Base-by-base conservation (phyloP, 2,888 invertebrate species). In the Pandemis corylana region DNA sequence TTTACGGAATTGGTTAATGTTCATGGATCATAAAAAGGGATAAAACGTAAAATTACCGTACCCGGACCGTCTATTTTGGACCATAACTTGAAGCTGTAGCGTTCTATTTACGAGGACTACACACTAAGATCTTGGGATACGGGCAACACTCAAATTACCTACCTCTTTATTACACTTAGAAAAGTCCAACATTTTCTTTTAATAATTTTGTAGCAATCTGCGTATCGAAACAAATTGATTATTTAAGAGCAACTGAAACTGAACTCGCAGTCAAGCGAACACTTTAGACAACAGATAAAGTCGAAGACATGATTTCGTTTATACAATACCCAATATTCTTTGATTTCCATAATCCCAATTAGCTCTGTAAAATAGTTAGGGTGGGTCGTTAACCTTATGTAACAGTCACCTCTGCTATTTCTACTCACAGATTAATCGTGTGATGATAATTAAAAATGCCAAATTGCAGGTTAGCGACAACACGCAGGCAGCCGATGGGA, bases 391-490 rank as follows among this genome's bases (percentile, higher is more conserved):
- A 56, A 15, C 28, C 28, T 59, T 28, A 28, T 10, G 5, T 12
- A 59, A 2, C 4, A 20, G n/a, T 49, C 49, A 49, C 49, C 53
- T 5, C 5, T 53, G 53, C 65, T 36, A 68, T 4, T 15, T 51
- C 56, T 5, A 61, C 44, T n/a, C 56, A 20, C 51, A 66, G 67
- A 68, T 69, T 76, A 56, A 41, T 61, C 5, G 36, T 49, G 51
- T 66, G 2, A 70, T 53, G 65, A 61, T 70, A 75, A 53, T 41
- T 41, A 68, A 68, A 68, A 56, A 15, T 68, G 41, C 28, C 56
- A 56, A 70, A 78, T 85, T 87, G 74, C 90, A 93, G 93, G 76
- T 80, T 28, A 87, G 85, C 80, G 88, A 86, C 82, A 87, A 85
- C 79, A 82, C 80, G 77, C 77, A 84, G 41, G 80, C 80, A 59